phyloP scores from a whole-genome alignment of 37 sponge, comb jelly and placozoan species.

The Petrosia ficiformis region DNA sequence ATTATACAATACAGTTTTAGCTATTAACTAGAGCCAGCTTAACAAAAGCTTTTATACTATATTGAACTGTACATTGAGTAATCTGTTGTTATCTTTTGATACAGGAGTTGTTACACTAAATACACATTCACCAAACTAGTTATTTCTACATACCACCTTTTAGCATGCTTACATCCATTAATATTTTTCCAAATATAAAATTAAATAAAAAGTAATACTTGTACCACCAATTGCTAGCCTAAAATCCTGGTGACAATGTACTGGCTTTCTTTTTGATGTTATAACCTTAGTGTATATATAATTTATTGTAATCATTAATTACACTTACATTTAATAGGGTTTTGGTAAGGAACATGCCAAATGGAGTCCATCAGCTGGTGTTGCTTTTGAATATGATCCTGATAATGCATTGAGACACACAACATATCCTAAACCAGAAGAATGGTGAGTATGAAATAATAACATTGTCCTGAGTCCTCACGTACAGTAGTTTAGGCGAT shows the following conservation, averaged over 20 bases:
- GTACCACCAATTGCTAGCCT: too few species aligned
- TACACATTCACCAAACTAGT: too few species aligned
- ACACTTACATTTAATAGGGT: slow-evolving; percentile 57
- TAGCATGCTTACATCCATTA: too few species aligned
- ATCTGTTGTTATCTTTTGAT: too few species aligned
- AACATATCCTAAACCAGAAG: slow-evolving; percentile 94
- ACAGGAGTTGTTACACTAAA: too few species aligned
- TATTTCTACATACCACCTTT: too few species aligned
- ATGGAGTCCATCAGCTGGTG: slow-evolving; percentile 94
- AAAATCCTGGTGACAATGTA: not conserved
- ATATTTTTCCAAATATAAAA: too few species aligned
- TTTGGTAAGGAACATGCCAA: slow-evolving; percentile 99
- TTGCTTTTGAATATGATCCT: slow-evolving; percentile 99
- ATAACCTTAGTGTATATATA: not conserved
- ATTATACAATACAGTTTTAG: too few species aligned
- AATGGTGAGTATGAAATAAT: slow-evolving; percentile 67
- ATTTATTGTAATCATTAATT: not conserved
- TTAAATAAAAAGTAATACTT: too few species aligned
- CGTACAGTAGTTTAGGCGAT: not conserved
- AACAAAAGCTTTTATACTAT: too few species aligned
- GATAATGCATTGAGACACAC: slow-evolving; percentile 98
- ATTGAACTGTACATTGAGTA: too few species aligned
- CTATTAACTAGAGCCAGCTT: too few species aligned
- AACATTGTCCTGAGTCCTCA: not conserved
- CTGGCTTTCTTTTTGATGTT: not conserved